Conservation (phyloP, 2,113 vertebrate genomes). For the Carassius carassius region DNA sequence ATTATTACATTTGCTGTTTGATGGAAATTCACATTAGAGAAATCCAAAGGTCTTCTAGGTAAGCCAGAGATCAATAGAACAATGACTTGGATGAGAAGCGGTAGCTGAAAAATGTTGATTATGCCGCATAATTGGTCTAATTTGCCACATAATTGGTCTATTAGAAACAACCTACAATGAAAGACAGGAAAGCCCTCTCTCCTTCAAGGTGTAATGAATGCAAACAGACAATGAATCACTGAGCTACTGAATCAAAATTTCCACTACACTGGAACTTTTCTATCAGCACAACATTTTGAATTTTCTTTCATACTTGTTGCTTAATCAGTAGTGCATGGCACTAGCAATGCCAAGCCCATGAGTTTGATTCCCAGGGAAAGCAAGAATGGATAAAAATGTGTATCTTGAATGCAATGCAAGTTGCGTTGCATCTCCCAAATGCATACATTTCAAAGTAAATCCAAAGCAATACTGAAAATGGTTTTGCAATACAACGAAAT, state of each 20-base stretch:
- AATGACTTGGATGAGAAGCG: background rate
- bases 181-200: background rate
- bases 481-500: background rate
- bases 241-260: background rate
- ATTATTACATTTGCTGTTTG: background rate
- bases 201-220: background rate
- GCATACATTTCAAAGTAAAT: background rate
- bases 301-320: background rate
- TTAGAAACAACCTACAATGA: conserved; percentile 15
- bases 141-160: conserved; percentile 22
- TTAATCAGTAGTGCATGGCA: background rate
- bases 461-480: background rate
- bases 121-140: background rate
- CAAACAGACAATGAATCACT: background rate
- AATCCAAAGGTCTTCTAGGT: conserved; percentile 9
- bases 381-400: background rate
- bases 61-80: background rate
- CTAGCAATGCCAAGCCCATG: background rate
- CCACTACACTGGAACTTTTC: background rate
- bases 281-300: background rate
- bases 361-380: background rate
- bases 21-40: background rate
- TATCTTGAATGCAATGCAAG: background rate
- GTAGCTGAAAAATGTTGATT: background rate
- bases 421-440: background rate